Conservation (phyloP, 2,888 invertebrate species). For the Volucella bombylans region DNA sequence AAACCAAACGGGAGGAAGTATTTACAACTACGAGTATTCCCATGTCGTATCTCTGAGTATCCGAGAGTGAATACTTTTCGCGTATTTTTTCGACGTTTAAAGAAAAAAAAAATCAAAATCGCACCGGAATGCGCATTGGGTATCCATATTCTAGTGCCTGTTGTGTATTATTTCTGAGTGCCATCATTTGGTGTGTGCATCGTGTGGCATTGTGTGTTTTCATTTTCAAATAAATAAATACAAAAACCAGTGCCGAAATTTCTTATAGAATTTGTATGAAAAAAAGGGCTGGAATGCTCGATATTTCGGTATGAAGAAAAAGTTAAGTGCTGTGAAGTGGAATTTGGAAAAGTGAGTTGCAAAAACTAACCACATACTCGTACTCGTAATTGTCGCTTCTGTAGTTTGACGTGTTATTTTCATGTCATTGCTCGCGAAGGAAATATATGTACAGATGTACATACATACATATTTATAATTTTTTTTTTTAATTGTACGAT, state of each 20-base stretch:
- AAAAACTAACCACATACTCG: neutral
- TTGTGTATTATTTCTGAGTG: constrained; percentile 52
- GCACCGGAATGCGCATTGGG: constrained; percentile 49
- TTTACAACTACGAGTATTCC: constrained; percentile 12
- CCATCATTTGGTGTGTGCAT: constrained; percentile 14
- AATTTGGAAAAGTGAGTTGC: neutral
- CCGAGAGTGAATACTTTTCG: constrained; percentile 19
- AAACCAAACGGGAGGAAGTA: constrained; percentile 32
- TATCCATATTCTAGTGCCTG: constrained; percentile 16
- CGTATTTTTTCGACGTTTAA: neutral
- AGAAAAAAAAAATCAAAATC: neutral
- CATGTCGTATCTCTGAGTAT: constrained; percentile 5
- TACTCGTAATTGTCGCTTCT: neutral
- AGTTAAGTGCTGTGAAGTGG: neutral
- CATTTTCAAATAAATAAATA: constrained; percentile 6
- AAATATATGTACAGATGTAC: too few relatives aligned
- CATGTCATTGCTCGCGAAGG: constrained; percentile 4
- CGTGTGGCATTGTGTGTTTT: constrained; percentile 7
- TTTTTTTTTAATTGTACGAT: neutral
- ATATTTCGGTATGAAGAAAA: neutral
- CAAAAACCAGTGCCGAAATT: constrained; percentile 25
- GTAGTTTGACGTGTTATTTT: constrained; percentile 14
- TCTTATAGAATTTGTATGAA: constrained; percentile 2
- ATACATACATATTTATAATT: too few relatives aligned
- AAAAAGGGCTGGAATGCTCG: neutral